Base-by-base conservation (phyloP, 2,888 invertebrate genomes). In the Onthophagus sagittarius region DNA sequence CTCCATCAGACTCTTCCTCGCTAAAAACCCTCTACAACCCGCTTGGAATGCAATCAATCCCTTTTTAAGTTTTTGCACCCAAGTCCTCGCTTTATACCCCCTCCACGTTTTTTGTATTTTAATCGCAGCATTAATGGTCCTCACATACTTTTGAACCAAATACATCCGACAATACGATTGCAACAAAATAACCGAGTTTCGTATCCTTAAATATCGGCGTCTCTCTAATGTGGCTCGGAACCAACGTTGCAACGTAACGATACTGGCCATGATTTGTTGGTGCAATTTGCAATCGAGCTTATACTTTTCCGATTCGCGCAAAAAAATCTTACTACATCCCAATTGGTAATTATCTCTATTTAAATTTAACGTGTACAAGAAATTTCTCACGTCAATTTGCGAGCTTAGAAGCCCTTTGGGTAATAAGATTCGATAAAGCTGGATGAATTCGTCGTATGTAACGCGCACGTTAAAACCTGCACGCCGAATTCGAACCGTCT, bases 391-490 rank as follows among this genome's bases (percentile, higher is more conserved):
- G 82, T 98, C 97, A 11, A 90, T 88, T 84, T 95, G 94, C 0
- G 94, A 94, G 85, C 96, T 96, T 9, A 94, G 86, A 77, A 95
- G 86, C 14, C 96, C 97, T 82, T 94, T 94, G 0, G 96, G 96
- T 79, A 98, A 86, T 75, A 98, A 86, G 84, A 97, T 97, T 81
- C 97, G 89, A 85, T 98, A 98, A 74, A 95, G 87, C 82, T 96
- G 96, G 76, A 96, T 94, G 85, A 98, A 98, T 85, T 97, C 97
- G 83, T 97, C 96, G 85, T 97, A 97, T 0, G 95, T 93, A 53
- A 98, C 89, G 53, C 98, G 89, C 75, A 98, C 97, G 85, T 97
- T 97, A 87, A 97, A 98, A 0, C 98, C 98, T 0, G 97, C 97
- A 83, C 97, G 95, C 70, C 98, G 88, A 77, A 98, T 98, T 79